Evolutionary conservation across 2,113 vertebrate genomes (phyloP).

Genomic region (Tenebrosternarchus preto): DNA sequence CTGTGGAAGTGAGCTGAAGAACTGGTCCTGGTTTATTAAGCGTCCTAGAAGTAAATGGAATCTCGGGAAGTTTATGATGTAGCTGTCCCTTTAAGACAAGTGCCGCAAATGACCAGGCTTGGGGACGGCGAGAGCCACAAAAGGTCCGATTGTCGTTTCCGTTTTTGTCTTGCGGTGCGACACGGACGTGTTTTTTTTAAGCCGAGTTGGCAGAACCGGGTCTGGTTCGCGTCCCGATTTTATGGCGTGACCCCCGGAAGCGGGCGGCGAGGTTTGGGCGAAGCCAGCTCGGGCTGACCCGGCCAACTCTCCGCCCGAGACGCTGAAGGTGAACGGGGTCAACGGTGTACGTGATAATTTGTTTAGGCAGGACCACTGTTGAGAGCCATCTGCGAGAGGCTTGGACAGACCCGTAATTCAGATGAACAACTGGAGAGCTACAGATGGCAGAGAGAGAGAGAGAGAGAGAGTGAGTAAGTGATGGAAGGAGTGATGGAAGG

Average conservation of each 20-base stretch:
- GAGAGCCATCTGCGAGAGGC: conserved; percentile 71
- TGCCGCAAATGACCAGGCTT: too few species aligned
- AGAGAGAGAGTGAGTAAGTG: too few species aligned
- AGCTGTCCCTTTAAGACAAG: too few species aligned
- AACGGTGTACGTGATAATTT: conserved; percentile 72
- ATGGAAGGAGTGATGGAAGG: conserved; percentile 8
- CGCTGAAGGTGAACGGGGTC: conserved; percentile 73
- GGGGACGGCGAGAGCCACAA: too few species aligned
- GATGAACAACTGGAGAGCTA: conserved; percentile 75
- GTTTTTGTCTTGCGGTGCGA: not conserved
- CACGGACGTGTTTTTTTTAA: too few species aligned
- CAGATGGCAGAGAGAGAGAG: conserved; percentile 68
- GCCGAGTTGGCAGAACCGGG: too few species aligned
- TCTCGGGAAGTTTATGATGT: not conserved
- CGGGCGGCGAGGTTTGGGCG: too few species aligned
- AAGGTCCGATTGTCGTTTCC: not conserved
- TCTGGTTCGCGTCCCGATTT: too few species aligned
- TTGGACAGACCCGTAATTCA: conserved; percentile 66
- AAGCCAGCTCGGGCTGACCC: conserved; percentile 15
- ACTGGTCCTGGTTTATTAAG: too few species aligned
- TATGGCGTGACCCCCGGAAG: not conserved
- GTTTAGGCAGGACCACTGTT: conserved; percentile 74
- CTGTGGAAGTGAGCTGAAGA: too few species aligned
- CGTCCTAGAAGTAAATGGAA: too few species aligned
- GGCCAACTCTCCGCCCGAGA: conserved; percentile 51